A percentile compares a stretch with the other conserved stretches of the same genome.
phyloP scores from a whole-genome alignment of 2,888 invertebrate species.

The Ichneumoninae sp. region DNA sequence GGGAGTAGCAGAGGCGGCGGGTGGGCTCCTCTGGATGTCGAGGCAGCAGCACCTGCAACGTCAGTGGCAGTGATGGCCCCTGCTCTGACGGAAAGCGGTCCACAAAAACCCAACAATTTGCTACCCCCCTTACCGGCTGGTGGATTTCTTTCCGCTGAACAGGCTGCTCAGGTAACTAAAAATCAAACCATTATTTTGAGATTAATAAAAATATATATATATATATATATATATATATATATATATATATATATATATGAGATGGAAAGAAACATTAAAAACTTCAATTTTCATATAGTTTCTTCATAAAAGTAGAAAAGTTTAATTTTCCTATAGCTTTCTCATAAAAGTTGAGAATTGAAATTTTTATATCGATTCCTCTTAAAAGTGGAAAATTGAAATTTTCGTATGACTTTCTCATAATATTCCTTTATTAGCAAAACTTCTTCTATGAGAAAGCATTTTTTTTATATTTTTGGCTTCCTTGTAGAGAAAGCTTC shows the following conservation, averaged over 20 bases:
- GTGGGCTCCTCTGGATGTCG: constrained; percentile 84
- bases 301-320: too few relatives aligned
- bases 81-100: constrained; percentile 92
- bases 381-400: too few relatives aligned
- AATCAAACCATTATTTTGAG: constrained; percentile 11
- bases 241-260: not conserved
- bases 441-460: too few relatives aligned
- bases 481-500: too few relatives aligned
- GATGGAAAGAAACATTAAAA: too few relatives aligned
- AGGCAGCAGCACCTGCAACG: constrained; percentile 83
- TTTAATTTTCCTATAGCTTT: too few relatives aligned
- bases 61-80: constrained; percentile 95
- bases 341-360: too few relatives aligned
- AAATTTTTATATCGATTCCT: too few relatives aligned
- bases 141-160: constrained; percentile 83
- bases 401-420: too few relatives aligned
- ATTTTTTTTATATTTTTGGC: too few relatives aligned
- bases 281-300: too few relatives aligned
- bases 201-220: not conserved
- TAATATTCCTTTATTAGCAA: too few relatives aligned
- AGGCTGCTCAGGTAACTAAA: constrained; percentile 79
- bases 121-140: constrained; percentile 81
- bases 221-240: not conserved
- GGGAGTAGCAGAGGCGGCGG: constrained; percentile 76
- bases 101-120: constrained; percentile 84